Evolutionary conservation across 2,797 vertebrate species (phyloP).

Genomic region (Trichosurus vulpecula): DNA sequence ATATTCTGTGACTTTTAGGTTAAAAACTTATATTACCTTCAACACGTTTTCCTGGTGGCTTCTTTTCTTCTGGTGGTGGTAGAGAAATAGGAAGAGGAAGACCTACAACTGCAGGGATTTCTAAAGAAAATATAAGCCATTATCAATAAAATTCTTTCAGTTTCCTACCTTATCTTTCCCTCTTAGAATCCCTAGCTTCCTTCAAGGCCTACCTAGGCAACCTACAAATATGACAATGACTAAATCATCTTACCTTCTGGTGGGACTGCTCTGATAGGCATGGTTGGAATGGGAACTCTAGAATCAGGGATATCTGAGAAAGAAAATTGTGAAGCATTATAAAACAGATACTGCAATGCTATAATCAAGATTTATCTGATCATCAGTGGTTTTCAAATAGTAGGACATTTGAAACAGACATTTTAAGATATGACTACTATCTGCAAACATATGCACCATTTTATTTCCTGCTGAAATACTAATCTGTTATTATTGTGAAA

Average conservation of each 20-base stretch:
- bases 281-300: slow-evolving; percentile 91
- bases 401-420: background rate
- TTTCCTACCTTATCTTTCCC: background rate
- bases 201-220: background rate
- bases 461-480: background rate
- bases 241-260: slow-evolving; percentile 89
- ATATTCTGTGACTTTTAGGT: slow-evolving; percentile 25
- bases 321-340: slow-evolving; percentile 39
- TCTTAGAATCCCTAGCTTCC: background rate
- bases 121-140: slow-evolving; percentile 76
- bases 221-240: background rate
- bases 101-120: slow-evolving; percentile 79
- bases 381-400: background rate
- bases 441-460: background rate
- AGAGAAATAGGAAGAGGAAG: slow-evolving; percentile 83
- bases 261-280: slow-evolving; percentile 86
- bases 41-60: slow-evolving; percentile 80
- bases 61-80: slow-evolving; percentile 83
- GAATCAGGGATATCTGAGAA: slow-evolving; percentile 95
- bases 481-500: background rate
- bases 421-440: background rate
- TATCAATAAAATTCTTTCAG: slow-evolving; percentile 57
- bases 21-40: slow-evolving; percentile 69
- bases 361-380: background rate
- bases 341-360: background rate